These are phyloP conservation scores for Catharus bicknelli DNA, from an alignment of 2,113 vertebrate species.

Conservation along the genomic window DNA sequence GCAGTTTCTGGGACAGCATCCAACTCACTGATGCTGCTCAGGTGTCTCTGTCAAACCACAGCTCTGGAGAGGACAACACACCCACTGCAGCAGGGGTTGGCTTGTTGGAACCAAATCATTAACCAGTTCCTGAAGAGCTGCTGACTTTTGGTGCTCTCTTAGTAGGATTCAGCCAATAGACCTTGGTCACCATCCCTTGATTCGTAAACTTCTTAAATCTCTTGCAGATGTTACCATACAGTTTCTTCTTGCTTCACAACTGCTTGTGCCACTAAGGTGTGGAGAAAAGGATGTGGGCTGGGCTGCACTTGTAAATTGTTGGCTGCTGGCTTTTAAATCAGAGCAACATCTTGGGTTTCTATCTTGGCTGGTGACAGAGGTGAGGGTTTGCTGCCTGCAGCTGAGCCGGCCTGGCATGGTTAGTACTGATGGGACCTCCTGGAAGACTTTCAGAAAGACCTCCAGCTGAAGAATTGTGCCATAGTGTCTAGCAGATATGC, in stretches of 20 bases:
- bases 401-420: background rate
- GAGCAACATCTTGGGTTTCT: background rate
- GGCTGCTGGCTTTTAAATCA: background rate
- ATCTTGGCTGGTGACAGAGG: background rate
- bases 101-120: background rate
- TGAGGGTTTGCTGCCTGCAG: background rate
- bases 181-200: background rate
- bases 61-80: background rate
- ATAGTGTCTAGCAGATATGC: accelerated
- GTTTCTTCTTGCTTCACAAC: background rate
- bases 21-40: background rate
- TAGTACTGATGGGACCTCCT: background rate
- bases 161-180: background rate
- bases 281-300: background rate
- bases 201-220: accelerated
- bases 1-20: background rate
- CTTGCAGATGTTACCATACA: background rate
- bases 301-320: background rate
- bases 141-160: background rate
- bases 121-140: background rate
- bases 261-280: background rate
- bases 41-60: background rate
- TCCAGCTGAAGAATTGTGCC: background rate
- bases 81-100: accelerated
- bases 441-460: background rate